These are phyloP conservation scores for Trichopoda pennipes DNA, from an alignment of 2,888 invertebrate genomes.

Conservation along the genomic window DNA sequence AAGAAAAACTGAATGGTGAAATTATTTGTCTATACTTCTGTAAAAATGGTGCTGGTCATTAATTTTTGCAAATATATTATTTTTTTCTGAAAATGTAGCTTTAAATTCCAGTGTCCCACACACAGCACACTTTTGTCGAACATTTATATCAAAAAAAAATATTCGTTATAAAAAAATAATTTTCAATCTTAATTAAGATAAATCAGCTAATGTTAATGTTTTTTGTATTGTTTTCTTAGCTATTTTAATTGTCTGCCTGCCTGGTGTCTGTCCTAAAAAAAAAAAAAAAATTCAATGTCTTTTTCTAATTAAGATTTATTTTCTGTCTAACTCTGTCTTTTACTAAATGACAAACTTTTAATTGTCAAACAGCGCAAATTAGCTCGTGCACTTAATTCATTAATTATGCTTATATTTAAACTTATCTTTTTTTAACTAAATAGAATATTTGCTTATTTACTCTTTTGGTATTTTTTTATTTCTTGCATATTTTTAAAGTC, in stretches of 20 bases:
- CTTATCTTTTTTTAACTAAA: conserved; percentile 31
- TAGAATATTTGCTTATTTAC: neutral
- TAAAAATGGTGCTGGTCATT: too few species aligned
- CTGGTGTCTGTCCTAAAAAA: too few species aligned
- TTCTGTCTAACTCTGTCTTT: too few species aligned
- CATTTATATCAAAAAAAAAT: neutral
- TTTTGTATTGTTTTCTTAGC: neutral
- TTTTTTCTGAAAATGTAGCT: too few species aligned
- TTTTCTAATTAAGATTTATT: too few species aligned
- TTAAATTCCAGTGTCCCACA: neutral
- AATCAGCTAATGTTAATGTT: neutral
- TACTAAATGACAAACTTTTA: neutral
- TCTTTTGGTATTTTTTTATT: neutral
- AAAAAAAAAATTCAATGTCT: too few species aligned
- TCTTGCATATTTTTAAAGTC: neutral
- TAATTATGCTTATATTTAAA: conserved; percentile 43
- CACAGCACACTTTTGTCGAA: neutral
- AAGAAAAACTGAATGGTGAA: too few species aligned
- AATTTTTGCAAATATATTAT: too few species aligned
- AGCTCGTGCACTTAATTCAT: conserved; percentile 38
- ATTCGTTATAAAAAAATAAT: neutral
- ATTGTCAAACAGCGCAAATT: conserved; percentile 25
- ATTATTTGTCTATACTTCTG: too few species aligned
- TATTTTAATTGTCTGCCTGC: conserved; percentile 4
- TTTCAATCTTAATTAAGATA: neutral